Conservation (phyloP, 2,888 invertebrate genomes). For the Dilophus febrilis region DNA sequence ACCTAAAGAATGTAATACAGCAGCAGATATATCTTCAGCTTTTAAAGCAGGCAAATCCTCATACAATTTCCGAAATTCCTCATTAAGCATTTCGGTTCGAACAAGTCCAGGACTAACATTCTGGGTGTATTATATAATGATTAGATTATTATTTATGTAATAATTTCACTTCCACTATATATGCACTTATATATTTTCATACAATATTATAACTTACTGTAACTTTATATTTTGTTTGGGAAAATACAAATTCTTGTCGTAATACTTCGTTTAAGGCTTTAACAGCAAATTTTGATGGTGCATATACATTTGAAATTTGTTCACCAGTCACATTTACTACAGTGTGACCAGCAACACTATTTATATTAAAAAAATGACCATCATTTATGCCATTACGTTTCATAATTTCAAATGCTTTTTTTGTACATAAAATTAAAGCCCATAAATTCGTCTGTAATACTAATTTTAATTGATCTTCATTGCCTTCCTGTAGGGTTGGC, state of each 20-base stretch:
- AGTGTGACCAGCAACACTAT: slow-evolving; percentile 24
- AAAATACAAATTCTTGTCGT: slow-evolving; percentile 22
- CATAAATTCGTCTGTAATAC: too few species aligned
- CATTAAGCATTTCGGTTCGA: background rate
- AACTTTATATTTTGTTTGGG: slow-evolving; percentile 18
- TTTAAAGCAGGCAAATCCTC: background rate
- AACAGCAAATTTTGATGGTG: slow-evolving; percentile 23
- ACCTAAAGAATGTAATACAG: background rate
- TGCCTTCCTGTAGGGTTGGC: too few species aligned
- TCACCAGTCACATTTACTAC: slow-evolving; percentile 14
- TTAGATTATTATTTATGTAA: too few species aligned
- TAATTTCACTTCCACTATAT: too few species aligned
- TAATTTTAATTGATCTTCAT: too few species aligned
- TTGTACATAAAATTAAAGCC: too few species aligned
- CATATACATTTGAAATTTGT: slow-evolving; percentile 20
- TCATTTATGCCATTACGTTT: slow-evolving; percentile 23
- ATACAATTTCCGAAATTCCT: background rate
- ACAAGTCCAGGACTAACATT: background rate
- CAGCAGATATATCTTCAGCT: slow-evolving; percentile 1
- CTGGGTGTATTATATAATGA: background rate
- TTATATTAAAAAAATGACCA: slow-evolving; percentile 34
- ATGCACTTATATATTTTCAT: too few species aligned
- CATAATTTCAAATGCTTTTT: too few species aligned
- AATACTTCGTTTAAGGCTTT: slow-evolving; percentile 24
- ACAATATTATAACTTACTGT: too few species aligned